A percentile compares a stretch with the other conserved stretches of the same genome.
Conservation (phyloP, 2,113 vertebrate genomes). For the Ibidorhyncha struthersii region DNA sequence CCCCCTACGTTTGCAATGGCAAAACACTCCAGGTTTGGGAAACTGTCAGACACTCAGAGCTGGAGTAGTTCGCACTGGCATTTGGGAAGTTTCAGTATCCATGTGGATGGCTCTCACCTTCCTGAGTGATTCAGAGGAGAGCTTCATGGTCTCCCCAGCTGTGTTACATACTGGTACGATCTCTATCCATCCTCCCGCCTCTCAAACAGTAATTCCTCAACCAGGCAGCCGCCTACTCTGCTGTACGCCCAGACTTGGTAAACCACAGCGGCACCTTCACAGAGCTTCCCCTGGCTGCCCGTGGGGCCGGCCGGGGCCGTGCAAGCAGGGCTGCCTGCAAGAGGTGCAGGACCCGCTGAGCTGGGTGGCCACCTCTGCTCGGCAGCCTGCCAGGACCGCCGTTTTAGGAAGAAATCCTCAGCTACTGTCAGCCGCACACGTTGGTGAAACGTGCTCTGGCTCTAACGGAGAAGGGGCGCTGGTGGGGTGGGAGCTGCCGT, state of each 20-base stretch:
- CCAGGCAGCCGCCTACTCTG: not conserved
- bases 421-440: not conserved
- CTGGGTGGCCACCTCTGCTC: not conserved
- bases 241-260: not conserved
- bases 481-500: not conserved
- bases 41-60: fast-evolving
- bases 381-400: not conserved
- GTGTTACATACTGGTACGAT: too few species aligned
- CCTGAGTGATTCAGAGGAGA: not conserved
- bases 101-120: not conserved
- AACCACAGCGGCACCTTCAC: not conserved
- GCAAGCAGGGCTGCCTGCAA: not conserved
- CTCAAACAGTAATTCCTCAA: not conserved
- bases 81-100: not conserved
- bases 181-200: not conserved
- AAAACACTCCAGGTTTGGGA: not conserved
- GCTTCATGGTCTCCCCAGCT: not conserved
- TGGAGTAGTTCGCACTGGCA: not conserved
- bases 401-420: not conserved
- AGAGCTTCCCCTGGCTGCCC: too few species aligned
- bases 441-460: not conserved
- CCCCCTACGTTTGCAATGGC: not conserved
- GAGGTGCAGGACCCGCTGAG: not conserved
- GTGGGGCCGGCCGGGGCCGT: not conserved
- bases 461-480: not conserved